Base-by-base conservation (phyloP, 2,888 invertebrate genomes). In the Erynnis tages region DNA sequence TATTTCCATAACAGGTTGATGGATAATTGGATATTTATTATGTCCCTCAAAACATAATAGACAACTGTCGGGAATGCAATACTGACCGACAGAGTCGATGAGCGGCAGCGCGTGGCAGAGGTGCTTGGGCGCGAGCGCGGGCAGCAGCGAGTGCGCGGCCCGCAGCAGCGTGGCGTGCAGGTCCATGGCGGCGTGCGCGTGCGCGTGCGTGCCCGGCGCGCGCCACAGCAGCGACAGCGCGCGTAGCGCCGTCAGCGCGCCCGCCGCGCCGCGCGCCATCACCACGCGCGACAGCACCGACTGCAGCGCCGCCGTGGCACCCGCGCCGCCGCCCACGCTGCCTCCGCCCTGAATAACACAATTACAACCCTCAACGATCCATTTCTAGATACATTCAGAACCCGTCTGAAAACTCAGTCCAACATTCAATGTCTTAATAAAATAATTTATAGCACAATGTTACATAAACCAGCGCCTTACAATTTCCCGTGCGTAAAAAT, bases 151-250 rank as follows among this genome's bases (percentile, higher is more conserved):
- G 69, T 94, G 91, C 13, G 94, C 91, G 63, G 67, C 60, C 70
- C 92, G 92, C 52, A 96, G 78, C 53, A 95, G 79, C 27, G 93
- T 63, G 34, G 72, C 79, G 65, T 69, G 76, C 60, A 69, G 58
- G 56, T 69, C 70, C 52, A 62, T 65, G 11, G 70, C 69, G 10
- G 60, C 53, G 21, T 56, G 62, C 30, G 59, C 54, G 25, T 54
- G 91, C 76, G 93, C 92, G 60, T 25, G 61, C 59, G 93, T 46
- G 34, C 53, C 91, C 59, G 32, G 60, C 58, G 93, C 49, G 35
- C 54, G 91, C 65, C 94, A 91, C 35, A 93, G 87, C 53, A 95
- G 79, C 62, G 95, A 92, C 93, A 75, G 94, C 94, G 62, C 94
- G 91, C 56, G 94, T 93, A 68, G 67, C 74, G 84, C 40, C 55